Base-by-base conservation (phyloP, 53 echinoderm and acorn worm genomes). In the Mesocentrotus franciscanus region DNA sequence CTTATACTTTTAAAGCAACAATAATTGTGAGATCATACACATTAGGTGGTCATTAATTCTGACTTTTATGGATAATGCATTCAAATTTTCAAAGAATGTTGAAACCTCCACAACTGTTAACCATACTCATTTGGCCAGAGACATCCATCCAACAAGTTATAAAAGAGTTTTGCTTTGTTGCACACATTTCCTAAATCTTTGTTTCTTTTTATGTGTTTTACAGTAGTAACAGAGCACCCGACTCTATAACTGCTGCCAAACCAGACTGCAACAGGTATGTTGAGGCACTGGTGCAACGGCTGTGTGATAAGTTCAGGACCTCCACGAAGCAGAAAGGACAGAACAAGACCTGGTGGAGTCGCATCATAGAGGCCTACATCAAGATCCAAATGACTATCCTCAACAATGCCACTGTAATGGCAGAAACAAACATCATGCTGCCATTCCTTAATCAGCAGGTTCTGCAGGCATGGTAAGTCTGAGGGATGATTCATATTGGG, bases 391-490 rank as follows among this genome's bases (percentile, higher is more conserved):
- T 85, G 58, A 94, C 94, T 0, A 60, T 93, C 13, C 0, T 93
- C 13, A 56, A 75, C 57, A 93, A 93, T 94, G 78, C 58, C 68
- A 89, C 90, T 61, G 95, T 95, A 22, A 95, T 95, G 95, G 90
- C 90, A 33, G 39, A 84, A 85, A 95, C 95, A 30, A 36, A 30
- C 72, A 89, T 89, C 35, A 61, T 89, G 95, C 89, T 95, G 90
- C 89, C 94, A 83, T 94, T 78, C 60, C 81, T 79, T 18, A 94
- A 78, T 56, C 94, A 94, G 42, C 81, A 42, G 94, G 79, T 81
- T 78, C 68, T 94, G 94, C 94, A 57, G 56, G 85, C 94, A 94
- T 94, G 94, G 94, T 94, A 94, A 94, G 94, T 94, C n/a, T 60
- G 55, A n/a, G 85, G 76, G 85, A 81, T 94, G 56, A 35, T 68